These are phyloP conservation scores for Hyalella azteca DNA, from an alignment of 2,888 invertebrate genomes.

Conservation along the genomic window DNA sequence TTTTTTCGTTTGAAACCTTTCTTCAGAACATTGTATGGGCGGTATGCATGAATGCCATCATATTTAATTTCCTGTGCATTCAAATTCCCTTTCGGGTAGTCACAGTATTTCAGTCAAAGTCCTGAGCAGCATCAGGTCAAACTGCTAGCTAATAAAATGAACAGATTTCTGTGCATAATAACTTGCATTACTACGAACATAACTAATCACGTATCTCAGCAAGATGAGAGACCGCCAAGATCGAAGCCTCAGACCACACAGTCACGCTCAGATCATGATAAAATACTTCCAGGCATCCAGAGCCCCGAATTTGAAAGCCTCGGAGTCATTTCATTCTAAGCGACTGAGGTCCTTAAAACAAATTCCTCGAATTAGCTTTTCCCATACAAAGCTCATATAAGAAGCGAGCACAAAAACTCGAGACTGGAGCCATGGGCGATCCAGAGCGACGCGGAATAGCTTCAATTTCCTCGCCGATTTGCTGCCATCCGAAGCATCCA, in stretches of 20 bases:
- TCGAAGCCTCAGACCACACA: neutral
- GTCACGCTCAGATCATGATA: neutral
- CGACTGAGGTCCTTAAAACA: constrained; percentile 28
- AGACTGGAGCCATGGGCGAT: neutral
- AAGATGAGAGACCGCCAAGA: neutral
- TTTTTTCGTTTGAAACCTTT: no score
- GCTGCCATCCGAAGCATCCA: constrained; percentile 27
- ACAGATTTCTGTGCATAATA: neutral
- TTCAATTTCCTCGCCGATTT: constrained; percentile 30
- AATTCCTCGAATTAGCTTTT: constrained; percentile 34
- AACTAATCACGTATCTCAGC: neutral
- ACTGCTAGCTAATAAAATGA: neutral
- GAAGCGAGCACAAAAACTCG: neutral
- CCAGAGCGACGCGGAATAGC: neutral
- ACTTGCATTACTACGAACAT: neutral
- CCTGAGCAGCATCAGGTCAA: no score
- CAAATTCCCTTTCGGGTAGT: no score
- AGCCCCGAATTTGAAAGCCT: constrained; percentile 7
- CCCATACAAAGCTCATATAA: neutral
- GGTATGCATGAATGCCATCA: no score
- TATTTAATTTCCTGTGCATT: no score
- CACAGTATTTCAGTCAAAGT: no score
- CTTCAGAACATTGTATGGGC: no score
- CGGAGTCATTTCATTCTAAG: constrained; percentile 22
- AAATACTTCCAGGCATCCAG: neutral